Evolutionary conservation across 2,797 vertebrate species (phyloP), one percentile per base, ranked within the genome.

Genomic region (Acipenser transmontanus): DNA sequence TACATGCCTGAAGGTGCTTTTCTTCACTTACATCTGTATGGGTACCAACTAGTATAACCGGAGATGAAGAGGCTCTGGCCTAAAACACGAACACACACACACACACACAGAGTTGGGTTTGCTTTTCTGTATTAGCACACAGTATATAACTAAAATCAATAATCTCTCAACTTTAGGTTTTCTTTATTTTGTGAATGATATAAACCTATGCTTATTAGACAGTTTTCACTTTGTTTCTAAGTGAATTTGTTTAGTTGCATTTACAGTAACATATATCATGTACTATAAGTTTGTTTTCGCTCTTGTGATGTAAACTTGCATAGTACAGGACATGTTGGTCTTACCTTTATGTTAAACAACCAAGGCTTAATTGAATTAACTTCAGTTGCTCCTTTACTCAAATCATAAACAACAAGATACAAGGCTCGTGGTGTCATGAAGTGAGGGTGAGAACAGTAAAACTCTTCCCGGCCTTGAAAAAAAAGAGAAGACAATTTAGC

Each of bases 301-400:
- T 34, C 4, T 34, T 34, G 34, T 34, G 34, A 34, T 34, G 34
- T 34, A 34, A 34, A 34, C 4, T 34, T 34, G 34, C 34, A 34
- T 34, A 34, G 34, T 34, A 34, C 34, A 34, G 2, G 34, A 34
- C 34, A 3, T 34, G 34, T 34, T 34, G 34, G 4, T 13, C 80
- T 77, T 72, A 96, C 97, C 85, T 98, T 99, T 77, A 99, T 97
- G 80, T 95, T 97, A 78, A 99, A 98, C 70, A 99, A 93, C 97
- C 96, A 99, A 0, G 93, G 95, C 74, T 97, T 99, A 80, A 99
- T 91, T 50, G 91, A 86, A 7, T 98, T 93, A 71, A 98, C 88
- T 75, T 97, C 92, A 56, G 85, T 74, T 66, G 83, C 80, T 70
- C 95, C 97, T 82, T 93, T 95, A 81, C 94, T 98, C 71, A 97